Conservation (phyloP, 2,797 vertebrate species). For the Tamandua tetradactyla region DNA sequence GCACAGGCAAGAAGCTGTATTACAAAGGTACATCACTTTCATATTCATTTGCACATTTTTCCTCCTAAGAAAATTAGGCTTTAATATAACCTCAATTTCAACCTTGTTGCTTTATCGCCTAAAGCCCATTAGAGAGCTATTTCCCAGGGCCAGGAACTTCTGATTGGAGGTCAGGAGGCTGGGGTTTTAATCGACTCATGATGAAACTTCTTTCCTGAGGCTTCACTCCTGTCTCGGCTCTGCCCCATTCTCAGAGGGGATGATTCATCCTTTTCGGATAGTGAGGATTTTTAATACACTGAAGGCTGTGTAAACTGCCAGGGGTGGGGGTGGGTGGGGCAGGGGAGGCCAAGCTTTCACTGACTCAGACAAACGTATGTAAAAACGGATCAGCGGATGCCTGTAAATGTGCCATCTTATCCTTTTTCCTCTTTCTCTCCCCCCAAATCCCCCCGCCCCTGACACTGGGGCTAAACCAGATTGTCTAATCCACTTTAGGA, state of each 20-base stretch:
- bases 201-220: conserved; percentile 56
- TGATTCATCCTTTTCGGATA: background rate
- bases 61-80: conserved; percentile 77
- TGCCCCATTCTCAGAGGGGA: background rate
- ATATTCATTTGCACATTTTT: conserved; percentile 75
- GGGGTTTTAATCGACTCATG: conserved; percentile 70
- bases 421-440: background rate
- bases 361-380: background rate
- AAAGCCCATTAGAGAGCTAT: conserved; percentile 75
- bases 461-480: background rate
- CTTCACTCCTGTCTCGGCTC: conserved; percentile 37
- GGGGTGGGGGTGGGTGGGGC: rapidly evolving
- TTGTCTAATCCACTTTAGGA: background rate
- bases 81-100: conserved; percentile 81
- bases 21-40: conserved; percentile 73
- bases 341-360: background rate
- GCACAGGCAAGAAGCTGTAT: conserved; percentile 52
- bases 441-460: no score
- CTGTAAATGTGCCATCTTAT: background rate
- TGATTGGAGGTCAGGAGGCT: conserved; percentile 74
- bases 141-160: conserved; percentile 76
- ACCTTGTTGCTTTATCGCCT: conserved; percentile 75
- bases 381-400: background rate
- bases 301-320: background rate
- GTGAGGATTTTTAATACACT: background rate